Conservation (phyloP, 2,888 invertebrate species). For the Cheilosia impressa region DNA sequence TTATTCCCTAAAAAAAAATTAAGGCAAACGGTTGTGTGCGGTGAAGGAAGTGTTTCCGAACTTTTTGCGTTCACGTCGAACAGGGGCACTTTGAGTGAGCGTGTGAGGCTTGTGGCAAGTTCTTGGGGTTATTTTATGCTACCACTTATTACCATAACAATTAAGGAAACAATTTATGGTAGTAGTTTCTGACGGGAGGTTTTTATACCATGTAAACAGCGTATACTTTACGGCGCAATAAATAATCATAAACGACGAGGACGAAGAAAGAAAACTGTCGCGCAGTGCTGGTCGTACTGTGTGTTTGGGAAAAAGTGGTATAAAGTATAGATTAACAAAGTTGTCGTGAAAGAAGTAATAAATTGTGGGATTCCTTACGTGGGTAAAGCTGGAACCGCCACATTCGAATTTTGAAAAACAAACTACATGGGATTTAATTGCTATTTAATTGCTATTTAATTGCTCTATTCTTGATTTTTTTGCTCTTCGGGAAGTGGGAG, state of each 20-base stretch:
- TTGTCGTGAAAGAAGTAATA: constrained; percentile 1
- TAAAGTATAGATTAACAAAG: constrained; percentile 1
- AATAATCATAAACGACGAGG: constrained; percentile 35
- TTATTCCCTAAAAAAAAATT: neutral
- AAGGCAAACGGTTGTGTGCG: neutral
- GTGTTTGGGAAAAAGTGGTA: neutral
- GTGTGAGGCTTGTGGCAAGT: constrained; percentile 28
- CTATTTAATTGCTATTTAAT: no score
- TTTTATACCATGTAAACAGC: constrained; percentile 4
- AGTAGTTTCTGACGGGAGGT: constrained; percentile 50
- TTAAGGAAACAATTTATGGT: constrained; percentile 57
- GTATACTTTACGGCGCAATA: constrained; percentile 36
- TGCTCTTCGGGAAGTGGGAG: no score
- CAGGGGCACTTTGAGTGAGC: neutral
- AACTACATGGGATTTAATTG: no score
- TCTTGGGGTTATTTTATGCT: constrained; percentile 45
- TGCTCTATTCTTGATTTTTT: no score
- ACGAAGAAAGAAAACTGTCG: constrained; percentile 4
- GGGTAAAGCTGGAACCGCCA: no score
- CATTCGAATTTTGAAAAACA: no score
- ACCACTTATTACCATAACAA: constrained; percentile 61
- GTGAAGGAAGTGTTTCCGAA: constrained; percentile 1
- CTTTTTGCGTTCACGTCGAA: neutral
- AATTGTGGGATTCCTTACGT: constrained; percentile 16
- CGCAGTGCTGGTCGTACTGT: neutral